Base-by-base conservation (phyloP, 2,888 invertebrate genomes). In the Ametastegia equiseti region DNA sequence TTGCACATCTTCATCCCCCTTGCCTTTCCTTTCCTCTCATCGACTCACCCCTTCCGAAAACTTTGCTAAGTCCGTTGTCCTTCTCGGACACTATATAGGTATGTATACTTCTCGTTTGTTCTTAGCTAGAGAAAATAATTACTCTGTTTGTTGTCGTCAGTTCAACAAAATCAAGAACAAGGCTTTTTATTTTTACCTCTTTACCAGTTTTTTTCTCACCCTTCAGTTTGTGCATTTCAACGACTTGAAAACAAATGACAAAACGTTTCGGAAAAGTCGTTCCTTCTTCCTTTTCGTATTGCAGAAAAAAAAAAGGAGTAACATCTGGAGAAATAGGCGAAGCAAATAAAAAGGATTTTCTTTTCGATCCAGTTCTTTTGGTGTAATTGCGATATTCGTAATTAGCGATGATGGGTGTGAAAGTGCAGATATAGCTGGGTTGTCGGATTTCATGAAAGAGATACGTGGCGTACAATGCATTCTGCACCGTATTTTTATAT, bases 401-500 rank as follows among this genome's bases (percentile, higher is more conserved):
- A n/a, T n/a, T n/a, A n/a, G n/a, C n/a, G n/a, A n/a, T n/a, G n/a
- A n/a, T n/a, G 54, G 19, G 19, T 23, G 23, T 3, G 23, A 54
- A 54, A 54, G 54, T 54, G 23, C 9, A 0, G 54, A 54, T 54
- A 54, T 23, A 19, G 42, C 1, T 23, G 54, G 1, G 19, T 54
- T 23, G 23, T 54, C 19, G 54, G 54, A 23, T 54, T 54, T 54
- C 54, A 54, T 54, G 54, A 11, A 6, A 9, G 42, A 6, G 11
- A 3, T 42, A 5, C 30, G 36, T n/a, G 63, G 30, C 33, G 63
- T 36, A n/a, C n/a, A 15, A 39, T 42, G 19, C 27, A 42, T 67
- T 67, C n/a, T n/a, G n/a, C 67, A 23, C 67, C 67, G 45, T 27
- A n/a, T 71, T 71, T 71, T 7, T 47, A 45, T 71, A 71, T 30